Evolutionary conservation across 2,888 invertebrate species (phyloP).

Genomic region (Patella pellucida): DNA sequence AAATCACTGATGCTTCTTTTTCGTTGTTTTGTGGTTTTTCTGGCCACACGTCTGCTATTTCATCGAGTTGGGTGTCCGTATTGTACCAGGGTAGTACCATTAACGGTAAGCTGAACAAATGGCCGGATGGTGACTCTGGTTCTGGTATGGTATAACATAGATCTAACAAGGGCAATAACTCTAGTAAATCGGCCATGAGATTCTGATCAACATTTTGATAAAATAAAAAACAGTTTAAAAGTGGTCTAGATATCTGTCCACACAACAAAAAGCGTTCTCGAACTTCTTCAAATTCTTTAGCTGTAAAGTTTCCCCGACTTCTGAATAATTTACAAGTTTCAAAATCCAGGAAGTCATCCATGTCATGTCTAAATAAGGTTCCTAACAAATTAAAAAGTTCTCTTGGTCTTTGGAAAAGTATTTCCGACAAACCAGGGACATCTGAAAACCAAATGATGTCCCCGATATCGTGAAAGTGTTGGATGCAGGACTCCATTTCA

Average conservation of each 20-base stretch:
- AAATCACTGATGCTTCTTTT: constrained; percentile 39
- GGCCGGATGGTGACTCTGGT: constrained; percentile 52
- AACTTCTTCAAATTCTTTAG: constrained; percentile 55
- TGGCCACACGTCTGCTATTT: constrained; percentile 50
- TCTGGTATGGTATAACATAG: constrained; percentile 66
- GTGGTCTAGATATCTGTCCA: constrained; percentile 65
- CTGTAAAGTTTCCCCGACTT: constrained; percentile 59
- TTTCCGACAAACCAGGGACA: constrained; percentile 50
- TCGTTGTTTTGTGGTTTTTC: constrained; percentile 29
- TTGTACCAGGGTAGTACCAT: constrained; percentile 66
- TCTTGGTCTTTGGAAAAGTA: constrained; percentile 64
- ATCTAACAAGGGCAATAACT: constrained; percentile 61
- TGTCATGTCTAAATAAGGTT: constrained; percentile 63
- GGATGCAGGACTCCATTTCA: constrained; percentile 56
- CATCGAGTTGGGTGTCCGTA: constrained; percentile 32
- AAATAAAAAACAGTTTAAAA: constrained; percentile 67
- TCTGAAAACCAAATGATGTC: constrained; percentile 65
- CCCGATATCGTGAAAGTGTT: constrained; percentile 61
- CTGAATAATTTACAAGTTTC: constrained; percentile 60
- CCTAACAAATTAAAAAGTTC: constrained; percentile 57
- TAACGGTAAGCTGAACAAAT: constrained; percentile 50
- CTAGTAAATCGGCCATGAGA: constrained; percentile 52
- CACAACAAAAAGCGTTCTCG: constrained; percentile 50
- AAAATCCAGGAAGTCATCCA: constrained; percentile 58
- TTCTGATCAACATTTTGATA: constrained; percentile 54